These are phyloP conservation scores for Phthorimaea operculella DNA, from an alignment of 1,140 invertebrate genomes.

Conservation along the genomic window DNA sequence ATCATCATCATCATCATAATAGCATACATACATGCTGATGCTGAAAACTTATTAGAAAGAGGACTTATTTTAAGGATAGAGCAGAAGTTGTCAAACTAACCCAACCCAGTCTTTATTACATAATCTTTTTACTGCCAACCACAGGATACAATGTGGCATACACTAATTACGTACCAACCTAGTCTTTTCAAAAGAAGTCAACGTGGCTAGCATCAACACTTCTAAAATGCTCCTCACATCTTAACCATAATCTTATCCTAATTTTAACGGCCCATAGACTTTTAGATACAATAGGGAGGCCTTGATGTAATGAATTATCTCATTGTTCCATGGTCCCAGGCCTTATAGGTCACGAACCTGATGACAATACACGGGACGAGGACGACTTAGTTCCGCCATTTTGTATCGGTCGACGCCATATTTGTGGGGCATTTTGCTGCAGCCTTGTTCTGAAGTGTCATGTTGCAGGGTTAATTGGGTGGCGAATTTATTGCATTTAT, in stretches of 20 bases:
- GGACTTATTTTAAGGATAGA: too few relatives aligned
- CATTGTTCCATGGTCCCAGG: constrained; percentile 42
- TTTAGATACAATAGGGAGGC: constrained; percentile 11
- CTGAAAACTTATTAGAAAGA: too few relatives aligned
- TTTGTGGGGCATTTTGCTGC: constrained; percentile 22
- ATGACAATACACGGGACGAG: constrained; percentile 20
- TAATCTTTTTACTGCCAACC: too few relatives aligned
- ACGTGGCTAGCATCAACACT: neutral
- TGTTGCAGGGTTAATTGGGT: too few relatives aligned
- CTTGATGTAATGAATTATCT: constrained; percentile 50
- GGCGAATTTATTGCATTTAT: too few relatives aligned
- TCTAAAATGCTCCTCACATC: neutral
- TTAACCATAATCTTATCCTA: constrained; percentile 14
- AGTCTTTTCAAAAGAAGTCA: too few relatives aligned
- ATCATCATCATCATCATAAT: too few relatives aligned
- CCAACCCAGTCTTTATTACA: too few relatives aligned
- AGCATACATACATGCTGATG: too few relatives aligned
- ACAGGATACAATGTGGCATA: too few relatives aligned
- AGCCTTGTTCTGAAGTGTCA: neutral
- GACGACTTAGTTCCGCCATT: constrained; percentile 31
- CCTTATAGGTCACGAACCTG: constrained; percentile 39
- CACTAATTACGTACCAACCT: too few relatives aligned
- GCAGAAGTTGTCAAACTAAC: too few relatives aligned
- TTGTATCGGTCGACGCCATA: constrained; percentile 22
- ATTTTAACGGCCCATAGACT: constrained; percentile 20